A percentile compares a stretch with the other conserved stretches of the same genome.
Evolutionary conservation across 37 sponge, comb jelly and placozoan genomes (phyloP).

Genomic region (Cladorhizidae sp.): DNA sequence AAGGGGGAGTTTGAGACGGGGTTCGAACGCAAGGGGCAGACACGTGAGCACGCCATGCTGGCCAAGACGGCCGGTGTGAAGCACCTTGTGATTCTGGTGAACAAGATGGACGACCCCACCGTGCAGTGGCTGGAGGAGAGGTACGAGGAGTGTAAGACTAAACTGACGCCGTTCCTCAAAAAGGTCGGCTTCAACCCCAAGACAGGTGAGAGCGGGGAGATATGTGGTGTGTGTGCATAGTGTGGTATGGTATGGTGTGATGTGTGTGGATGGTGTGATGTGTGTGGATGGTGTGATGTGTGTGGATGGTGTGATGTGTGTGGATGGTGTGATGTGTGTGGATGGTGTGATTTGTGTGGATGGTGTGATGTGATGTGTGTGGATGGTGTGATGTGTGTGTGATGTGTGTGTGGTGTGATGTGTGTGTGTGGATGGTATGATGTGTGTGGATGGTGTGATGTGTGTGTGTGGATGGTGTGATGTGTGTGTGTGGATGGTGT

Average conservation of each 20-base stretch:
- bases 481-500: too few relatives aligned
- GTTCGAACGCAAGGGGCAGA: constrained; percentile 96
- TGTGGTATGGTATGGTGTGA: not conserved
- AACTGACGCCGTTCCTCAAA: constrained; percentile 94
- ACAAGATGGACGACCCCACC: constrained; percentile 99
- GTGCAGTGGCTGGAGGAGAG: constrained; percentile 90
- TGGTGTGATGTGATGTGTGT: too few relatives aligned
- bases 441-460: too few relatives aligned
- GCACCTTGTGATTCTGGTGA: constrained; percentile 93
- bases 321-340: too few relatives aligned
- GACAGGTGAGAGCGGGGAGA: constrained; percentile 47
- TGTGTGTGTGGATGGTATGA: too few relatives aligned
- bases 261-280: too few relatives aligned
- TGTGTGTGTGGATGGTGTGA: too few relatives aligned
- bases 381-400: too few relatives aligned
- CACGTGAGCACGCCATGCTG: constrained; percentile 97
- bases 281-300: too few relatives aligned
- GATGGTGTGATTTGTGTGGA: too few relatives aligned
- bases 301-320: too few relatives aligned
- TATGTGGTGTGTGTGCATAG: constrained; percentile 19
- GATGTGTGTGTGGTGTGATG: too few relatives aligned
- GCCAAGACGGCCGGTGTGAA: constrained; percentile 98
- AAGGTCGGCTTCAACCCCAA: constrained; percentile 96
- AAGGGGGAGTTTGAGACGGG: constrained; percentile 99
- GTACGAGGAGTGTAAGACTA: constrained; percentile 92